A percentile compares a stretch with the other conserved stretches of the same genome.
Evolutionary conservation across 2,797 vertebrate species (phyloP).

Genomic region (Notamacropus eugenii): DNA sequence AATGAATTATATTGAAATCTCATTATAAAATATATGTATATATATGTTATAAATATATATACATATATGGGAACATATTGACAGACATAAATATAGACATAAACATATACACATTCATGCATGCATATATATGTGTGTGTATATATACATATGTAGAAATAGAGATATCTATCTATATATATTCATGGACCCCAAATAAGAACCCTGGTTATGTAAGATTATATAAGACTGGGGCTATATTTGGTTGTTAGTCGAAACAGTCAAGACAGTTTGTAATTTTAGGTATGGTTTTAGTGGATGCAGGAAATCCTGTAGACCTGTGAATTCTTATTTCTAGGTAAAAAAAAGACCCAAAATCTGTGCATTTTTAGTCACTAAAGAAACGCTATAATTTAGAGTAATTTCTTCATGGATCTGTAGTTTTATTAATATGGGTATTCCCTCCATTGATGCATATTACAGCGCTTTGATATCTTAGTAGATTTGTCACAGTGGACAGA

Average conservation of each 20-base stretch:
- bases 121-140: no score
- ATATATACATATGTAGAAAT: no score
- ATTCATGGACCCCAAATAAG: not conserved
- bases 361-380: not conserved
- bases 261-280: not conserved
- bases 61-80: no score
- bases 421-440: not conserved
- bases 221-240: not conserved
- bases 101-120: no score
- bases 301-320: not conserved
- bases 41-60: no score
- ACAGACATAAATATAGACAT: no score
- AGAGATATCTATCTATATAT: no score
- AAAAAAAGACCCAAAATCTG: not conserved
- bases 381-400: not conserved
- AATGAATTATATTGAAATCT: not conserved
- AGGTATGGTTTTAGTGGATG: not conserved
- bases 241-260: not conserved
- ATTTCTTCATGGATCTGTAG: not conserved
- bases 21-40: no score
- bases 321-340: not conserved
- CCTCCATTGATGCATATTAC: not conserved
- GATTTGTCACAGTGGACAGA: not conserved
- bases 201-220: not conserved
- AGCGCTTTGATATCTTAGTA: not conserved